Percentiles rank a stretch among this genome's conserved stretches.
Evolutionary conservation across 2,113 vertebrate genomes (phyloP).

Genomic region (Protobothrops flavoviridis): DNA sequence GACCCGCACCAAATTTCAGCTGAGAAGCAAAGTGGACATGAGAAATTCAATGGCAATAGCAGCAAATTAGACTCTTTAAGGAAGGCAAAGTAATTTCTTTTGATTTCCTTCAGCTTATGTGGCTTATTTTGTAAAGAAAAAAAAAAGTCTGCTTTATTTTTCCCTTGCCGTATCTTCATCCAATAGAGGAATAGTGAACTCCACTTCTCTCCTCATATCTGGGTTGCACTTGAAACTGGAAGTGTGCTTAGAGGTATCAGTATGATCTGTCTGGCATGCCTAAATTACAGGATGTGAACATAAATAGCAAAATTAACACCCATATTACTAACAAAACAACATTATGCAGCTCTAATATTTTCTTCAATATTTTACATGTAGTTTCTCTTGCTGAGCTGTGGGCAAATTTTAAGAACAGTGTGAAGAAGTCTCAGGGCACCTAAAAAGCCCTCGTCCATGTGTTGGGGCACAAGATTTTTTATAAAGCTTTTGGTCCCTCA

Average conservation of each 20-base stretch:
- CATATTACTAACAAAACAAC: neutral
- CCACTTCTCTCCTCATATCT: neutral
- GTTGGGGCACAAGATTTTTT: neutral
- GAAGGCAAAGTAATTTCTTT: slow-evolving; percentile 26
- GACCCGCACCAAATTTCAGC: neutral
- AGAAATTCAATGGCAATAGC: slow-evolving; percentile 48
- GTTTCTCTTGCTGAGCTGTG: neutral
- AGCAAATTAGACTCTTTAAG: slow-evolving; percentile 36
- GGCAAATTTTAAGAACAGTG: neutral
- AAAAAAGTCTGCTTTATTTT: slow-evolving; percentile 28
- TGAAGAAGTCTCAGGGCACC: neutral
- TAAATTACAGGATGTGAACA: slow-evolving; percentile 41
- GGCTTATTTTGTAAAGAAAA: slow-evolving; percentile 1
- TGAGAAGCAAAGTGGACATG: slow-evolving; percentile 32
- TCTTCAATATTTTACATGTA: neutral
- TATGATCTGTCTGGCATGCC: slow-evolving; percentile 63
- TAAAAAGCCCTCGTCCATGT: neutral
- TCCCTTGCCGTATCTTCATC: slow-evolving; percentile 39
- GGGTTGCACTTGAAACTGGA: slow-evolving; percentile 46
- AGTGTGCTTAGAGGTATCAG: neutral
- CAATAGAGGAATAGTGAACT: neutral
- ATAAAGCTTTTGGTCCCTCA: neutral
- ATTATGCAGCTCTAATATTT: neutral
- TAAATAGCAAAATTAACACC: neutral
- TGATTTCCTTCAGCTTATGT: slow-evolving; percentile 25